Evolutionary conservation across 1,140 invertebrate genomes (phyloP).

Genomic region (Sitobion miscanthi): DNA sequence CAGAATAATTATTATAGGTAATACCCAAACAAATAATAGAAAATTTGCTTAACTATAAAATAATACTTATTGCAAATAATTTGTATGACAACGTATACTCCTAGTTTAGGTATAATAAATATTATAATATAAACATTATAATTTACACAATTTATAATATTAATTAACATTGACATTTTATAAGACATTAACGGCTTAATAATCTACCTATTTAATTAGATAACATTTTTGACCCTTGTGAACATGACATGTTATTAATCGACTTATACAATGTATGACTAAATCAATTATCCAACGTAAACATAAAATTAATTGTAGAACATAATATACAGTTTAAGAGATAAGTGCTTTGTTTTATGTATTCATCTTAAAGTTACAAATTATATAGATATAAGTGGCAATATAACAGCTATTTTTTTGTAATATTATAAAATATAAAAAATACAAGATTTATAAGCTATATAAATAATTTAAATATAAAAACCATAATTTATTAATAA

Average conservation of each 20-base stretch:
- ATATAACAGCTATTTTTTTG: background rate
- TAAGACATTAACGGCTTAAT: slow-evolving; percentile 2
- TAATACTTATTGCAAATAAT: background rate
- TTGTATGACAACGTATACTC: background rate
- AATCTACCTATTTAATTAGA: background rate
- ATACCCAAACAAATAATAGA: background rate
- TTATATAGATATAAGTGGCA: background rate
- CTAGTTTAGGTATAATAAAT: too few species aligned
- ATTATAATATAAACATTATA: background rate
- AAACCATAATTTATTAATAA: background rate
- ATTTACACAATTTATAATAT: background rate
- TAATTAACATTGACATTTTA: slow-evolving; percentile 12
- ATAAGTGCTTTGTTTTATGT: background rate
- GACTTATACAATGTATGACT: background rate
- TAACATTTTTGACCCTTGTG: background rate
- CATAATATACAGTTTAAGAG: background rate
- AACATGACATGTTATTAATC: background rate
- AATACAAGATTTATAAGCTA: background rate
- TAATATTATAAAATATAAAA: background rate
- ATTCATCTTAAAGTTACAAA: background rate
- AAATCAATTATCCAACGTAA: background rate
- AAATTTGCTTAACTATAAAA: background rate
- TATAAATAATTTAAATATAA: background rate
- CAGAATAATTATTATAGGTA: background rate
- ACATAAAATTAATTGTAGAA: too few species aligned